Evolutionary conservation across 2,113 vertebrate species (phyloP), one percentile per base, ranked within the genome.

Genomic region (Pandion haliaetus): DNA sequence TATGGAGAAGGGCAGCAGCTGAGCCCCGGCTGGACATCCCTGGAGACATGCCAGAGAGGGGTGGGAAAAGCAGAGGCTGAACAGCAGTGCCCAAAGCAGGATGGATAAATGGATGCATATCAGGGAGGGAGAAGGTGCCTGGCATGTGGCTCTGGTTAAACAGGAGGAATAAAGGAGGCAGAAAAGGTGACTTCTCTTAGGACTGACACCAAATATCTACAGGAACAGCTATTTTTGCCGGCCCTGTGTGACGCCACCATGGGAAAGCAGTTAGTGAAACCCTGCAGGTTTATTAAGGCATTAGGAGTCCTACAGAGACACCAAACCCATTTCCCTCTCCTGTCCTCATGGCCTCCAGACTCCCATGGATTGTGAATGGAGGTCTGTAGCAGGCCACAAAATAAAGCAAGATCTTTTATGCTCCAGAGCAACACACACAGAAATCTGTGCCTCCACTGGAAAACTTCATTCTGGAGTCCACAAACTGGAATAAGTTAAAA

Each of bases 1-100:
- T 57, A 85, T 91, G 91, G 83, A 80, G 89, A 61, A 77, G 54
- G 81, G 70, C 84, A 95, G 78, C 96, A 97, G 96, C 95, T 97
- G 97, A 96, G 96, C 86, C 91, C 66, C 1, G 1, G 66, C 54
- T 86, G 72, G 76, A 72, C 77, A 62, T 91, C 96, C 73, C 84
- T 1, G 1, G 89, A 93, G 88, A 82, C 0, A 7, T 69, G 61
- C 25, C 23, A 25, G 61, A 87, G 66, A 57, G 58, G 20, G 40
- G 25, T 69, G 61, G 78, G 84, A 93, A 89, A 79, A 84, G 54
- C 77, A 78, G 58, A 70, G 90, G 55, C 63, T 90, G 90, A 95
- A 1, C 49, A 76, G 82, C 88, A 71, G 92, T 1, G 57, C 12
- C 61, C 24, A 2, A 47, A 90, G 83, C 31, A 79, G 88, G 36